Evolutionary conservation across 2,888 invertebrate genomes (phyloP), one percentile per base, ranked within the genome.

Genomic region (Vesta saturnalis): DNA sequence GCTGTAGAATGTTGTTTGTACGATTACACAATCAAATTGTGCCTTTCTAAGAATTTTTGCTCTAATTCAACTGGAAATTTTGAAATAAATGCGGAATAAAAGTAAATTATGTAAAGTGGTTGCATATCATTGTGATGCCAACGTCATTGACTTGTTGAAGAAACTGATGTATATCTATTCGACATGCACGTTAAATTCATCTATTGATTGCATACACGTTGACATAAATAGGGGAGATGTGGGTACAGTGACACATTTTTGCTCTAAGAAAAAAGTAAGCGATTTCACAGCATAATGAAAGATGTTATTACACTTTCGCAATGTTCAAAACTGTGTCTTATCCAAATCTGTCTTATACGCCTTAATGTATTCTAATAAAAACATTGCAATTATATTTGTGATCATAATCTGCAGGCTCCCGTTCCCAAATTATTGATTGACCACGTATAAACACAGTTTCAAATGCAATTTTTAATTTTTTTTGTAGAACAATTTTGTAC

Each of bases 401-500:
- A n/a, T n/a, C n/a, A n/a, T n/a, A n/a, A n/a, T n/a, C n/a, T n/a
- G n/a, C n/a, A n/a, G n/a, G n/a, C n/a, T n/a, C n/a, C n/a, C n/a
- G n/a, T n/a, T n/a, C n/a, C n/a, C n/a, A n/a, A n/a, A n/a, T n/a
- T n/a, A n/a, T n/a, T n/a, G n/a, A n/a, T n/a, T n/a, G n/a, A n/a
- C n/a, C n/a, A n/a, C n/a, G n/a, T n/a, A n/a, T 52, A 18, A 15
- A 52, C 18, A 18, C 52, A 19, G 3, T 5, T 18, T 52, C 5
- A 19, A 52, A n/a, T n/a, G n/a, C n/a, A n/a, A 47, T 16, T 61
- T 30, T 54, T 57, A 54, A 52, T 43, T 16, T 15, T 46, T 23
- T 18, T 12, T 22, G 6, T 68, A 68, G 68, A 68, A 16, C 68
- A 64, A 64, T 68, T 68, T 62, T 68, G 68, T 68, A 68, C 16